These are phyloP conservation scores for Gavia stellata DNA, from an alignment of 2,113 vertebrate genomes.

Conservation along the genomic window DNA sequence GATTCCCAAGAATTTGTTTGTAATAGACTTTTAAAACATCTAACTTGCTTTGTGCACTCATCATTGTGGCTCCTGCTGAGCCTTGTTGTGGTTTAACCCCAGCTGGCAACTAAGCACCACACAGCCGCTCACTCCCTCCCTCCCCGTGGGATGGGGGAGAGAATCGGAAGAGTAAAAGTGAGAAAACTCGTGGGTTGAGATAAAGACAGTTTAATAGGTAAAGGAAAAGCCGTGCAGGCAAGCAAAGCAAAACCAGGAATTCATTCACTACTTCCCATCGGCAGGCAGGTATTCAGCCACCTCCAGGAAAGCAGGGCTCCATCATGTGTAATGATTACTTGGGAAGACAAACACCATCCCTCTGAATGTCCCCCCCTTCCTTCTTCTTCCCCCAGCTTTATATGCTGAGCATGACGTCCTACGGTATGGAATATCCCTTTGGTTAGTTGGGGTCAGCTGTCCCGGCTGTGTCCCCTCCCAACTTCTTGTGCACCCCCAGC, in stretches of 20 bases:
- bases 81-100: not conserved
- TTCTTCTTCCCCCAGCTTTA: not conserved
- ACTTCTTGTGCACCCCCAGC: not conserved
- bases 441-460: not conserved
- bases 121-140: not conserved
- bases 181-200: not conserved
- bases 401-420: not conserved
- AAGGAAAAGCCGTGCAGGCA: not conserved
- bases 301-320: not conserved
- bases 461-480: not conserved
- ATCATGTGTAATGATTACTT: not conserved
- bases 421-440: not conserved
- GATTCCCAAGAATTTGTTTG: conserved; percentile 64
- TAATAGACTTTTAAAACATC: conserved; percentile 54
- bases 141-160: not conserved
- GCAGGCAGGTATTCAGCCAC: not conserved
- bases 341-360: not conserved
- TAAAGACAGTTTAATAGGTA: not conserved
- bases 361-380: not conserved
- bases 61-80: conserved; percentile 62
- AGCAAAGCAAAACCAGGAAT: not conserved
- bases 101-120: not conserved
- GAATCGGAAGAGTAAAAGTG: not conserved
- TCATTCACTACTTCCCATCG: not conserved
- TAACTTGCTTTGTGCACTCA: conserved; percentile 47